Conservation (phyloP, 1,140 invertebrate genomes). For the Arion vulgaris region DNA sequence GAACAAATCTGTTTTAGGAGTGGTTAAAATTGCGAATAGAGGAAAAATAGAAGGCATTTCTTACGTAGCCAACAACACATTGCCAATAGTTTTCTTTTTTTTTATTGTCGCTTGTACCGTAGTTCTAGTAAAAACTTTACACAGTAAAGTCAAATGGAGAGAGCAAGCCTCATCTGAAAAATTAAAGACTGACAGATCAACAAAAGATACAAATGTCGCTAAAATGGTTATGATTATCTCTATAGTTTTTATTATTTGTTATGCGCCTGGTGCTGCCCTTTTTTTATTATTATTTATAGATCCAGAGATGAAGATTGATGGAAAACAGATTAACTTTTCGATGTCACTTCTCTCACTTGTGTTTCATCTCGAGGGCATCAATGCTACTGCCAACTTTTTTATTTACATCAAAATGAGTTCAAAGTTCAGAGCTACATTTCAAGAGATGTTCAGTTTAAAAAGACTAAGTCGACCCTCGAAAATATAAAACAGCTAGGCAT, state of each 20-base stretch:
- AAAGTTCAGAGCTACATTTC: not conserved
- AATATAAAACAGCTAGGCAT: too few species aligned
- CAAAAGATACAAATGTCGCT: not conserved
- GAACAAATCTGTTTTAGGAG: not conserved
- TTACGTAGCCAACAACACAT: not conserved
- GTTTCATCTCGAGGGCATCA: not conserved
- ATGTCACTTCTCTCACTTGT: not conserved
- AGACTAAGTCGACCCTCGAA: too few species aligned
- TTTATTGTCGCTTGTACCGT: not conserved
- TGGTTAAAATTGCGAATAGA: not conserved
- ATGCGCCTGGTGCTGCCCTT: not conserved
- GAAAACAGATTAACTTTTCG: not conserved
- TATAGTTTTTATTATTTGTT: slow-evolving; percentile 1
- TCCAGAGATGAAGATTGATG: slow-evolving; percentile 2
- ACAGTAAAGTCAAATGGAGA: not conserved
- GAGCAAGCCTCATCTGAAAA: not conserved
- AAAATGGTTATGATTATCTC: slow-evolving; percentile 13
- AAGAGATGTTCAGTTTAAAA: not conserved
- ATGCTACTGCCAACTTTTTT: not conserved
- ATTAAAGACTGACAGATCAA: not conserved
- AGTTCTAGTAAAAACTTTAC: not conserved
- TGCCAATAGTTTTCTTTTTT: not conserved
- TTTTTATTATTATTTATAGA: not conserved
- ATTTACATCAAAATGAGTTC: not conserved
- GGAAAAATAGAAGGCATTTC: not conserved